Conservation (phyloP, 2,113 vertebrate genomes). For the Cololabis saira region DNA sequence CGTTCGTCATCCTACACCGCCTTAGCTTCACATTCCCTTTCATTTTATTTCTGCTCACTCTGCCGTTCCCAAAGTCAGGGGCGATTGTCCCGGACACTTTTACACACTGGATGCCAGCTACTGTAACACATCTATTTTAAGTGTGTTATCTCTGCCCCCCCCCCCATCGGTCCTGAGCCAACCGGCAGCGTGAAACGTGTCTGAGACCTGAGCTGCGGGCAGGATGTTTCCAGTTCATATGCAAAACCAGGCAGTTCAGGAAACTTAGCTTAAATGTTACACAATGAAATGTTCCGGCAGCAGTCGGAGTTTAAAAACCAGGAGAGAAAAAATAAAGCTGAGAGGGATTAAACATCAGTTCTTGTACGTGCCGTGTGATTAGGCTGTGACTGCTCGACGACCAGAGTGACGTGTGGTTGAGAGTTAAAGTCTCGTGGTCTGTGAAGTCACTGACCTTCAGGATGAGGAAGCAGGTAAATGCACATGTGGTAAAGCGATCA, state of each 20-base stretch:
- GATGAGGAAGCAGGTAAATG: neutral
- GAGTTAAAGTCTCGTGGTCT: slow-evolving; percentile 4
- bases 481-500: no score
- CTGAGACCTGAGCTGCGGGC: slow-evolving; percentile 19
- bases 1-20: slow-evolving; percentile 16
- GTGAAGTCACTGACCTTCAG: slow-evolving; percentile 17
- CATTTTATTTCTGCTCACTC: slow-evolving; percentile 31
- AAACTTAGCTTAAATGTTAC: slow-evolving; percentile 21
- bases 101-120: slow-evolving; percentile 51
- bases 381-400: slow-evolving; percentile 13
- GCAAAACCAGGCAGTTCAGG: slow-evolving; percentile 30
- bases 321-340: neutral
- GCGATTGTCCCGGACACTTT: slow-evolving; percentile 62
- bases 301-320: neutral
- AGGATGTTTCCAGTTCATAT: slow-evolving; percentile 41
- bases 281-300: neutral
- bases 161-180: slow-evolving; percentile 4
- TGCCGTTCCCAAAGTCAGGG: slow-evolving; percentile 58
- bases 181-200: neutral
- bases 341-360: no score
- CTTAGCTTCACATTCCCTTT: slow-evolving; percentile 1
- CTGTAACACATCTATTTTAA: slow-evolving; percentile 76
- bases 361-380: neutral
- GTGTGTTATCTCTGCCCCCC: slow-evolving; percentile 37
- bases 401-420: slow-evolving; percentile 29